phyloP scores from a whole-genome alignment of 2,888 invertebrate species.

The Clunio marinus region DNA sequence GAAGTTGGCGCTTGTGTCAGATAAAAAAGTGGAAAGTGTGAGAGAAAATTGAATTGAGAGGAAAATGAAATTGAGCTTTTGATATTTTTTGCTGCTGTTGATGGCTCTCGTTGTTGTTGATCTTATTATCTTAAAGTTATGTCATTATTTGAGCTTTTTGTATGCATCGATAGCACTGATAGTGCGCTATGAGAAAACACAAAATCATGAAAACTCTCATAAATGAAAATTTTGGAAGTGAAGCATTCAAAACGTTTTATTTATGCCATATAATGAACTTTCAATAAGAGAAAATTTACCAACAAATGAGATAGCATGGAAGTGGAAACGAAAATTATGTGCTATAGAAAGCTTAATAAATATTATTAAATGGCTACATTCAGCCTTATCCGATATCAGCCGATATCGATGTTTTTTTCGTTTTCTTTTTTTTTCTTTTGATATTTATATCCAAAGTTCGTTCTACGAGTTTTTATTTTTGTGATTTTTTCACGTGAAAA shows the following conservation, averaged over 20 bases:
- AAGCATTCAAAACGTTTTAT: background rate
- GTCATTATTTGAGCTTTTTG: conserved; percentile 15
- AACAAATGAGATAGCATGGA: conserved; percentile 10
- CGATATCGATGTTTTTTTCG: too few species aligned
- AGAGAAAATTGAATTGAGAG: background rate
- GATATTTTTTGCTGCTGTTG: too few species aligned
- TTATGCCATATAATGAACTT: conserved; percentile 17
- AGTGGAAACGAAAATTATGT: conserved; percentile 34
- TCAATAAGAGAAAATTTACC: too few species aligned
- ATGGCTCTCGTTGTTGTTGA: background rate
- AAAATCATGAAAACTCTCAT: background rate
- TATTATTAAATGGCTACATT: too few species aligned
- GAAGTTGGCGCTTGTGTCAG: background rate
- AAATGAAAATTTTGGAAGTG: background rate
- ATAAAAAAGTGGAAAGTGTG: background rate
- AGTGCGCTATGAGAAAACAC: background rate
- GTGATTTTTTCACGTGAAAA: too few species aligned
- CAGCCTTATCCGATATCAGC: too few species aligned
- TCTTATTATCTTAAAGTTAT: background rate
- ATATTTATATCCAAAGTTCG: too few species aligned
- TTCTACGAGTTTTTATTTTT: too few species aligned
- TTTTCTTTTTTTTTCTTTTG: too few species aligned
- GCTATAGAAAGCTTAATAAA: too few species aligned
- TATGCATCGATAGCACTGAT: background rate
- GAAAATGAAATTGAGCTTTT: conserved; percentile 16